Evolutionary conservation across 2,888 invertebrate species (phyloP).

Genomic region (Sussaba pulchella): DNA sequence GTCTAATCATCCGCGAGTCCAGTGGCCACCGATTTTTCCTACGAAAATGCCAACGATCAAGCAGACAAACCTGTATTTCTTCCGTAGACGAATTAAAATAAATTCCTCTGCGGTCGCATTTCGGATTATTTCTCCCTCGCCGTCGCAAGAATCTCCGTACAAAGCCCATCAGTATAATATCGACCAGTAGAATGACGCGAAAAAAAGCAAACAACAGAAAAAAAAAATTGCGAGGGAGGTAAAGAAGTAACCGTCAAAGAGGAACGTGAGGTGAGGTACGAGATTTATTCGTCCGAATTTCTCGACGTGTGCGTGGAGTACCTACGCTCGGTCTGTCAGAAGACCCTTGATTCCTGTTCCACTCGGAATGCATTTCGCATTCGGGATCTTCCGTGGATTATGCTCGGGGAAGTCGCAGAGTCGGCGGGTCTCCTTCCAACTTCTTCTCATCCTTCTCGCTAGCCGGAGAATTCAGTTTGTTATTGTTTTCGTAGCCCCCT

Average conservation of each 20-base stretch:
- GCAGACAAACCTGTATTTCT: conserved; percentile 39
- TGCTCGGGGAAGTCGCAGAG: conserved; percentile 67
- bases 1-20: not conserved
- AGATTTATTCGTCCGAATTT: conserved; percentile 83
- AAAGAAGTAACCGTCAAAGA: conserved; percentile 60
- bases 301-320: conserved; percentile 58
- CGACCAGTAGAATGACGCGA: conserved; percentile 52
- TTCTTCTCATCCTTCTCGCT: conserved; percentile 67
- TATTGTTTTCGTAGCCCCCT: conserved; percentile 74
- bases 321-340: conserved; percentile 35
- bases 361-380: conserved; percentile 82
- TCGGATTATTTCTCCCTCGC: conserved; percentile 37
- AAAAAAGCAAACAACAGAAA: not conserved
- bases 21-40: conserved; percentile 4
- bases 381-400: conserved; percentile 81
- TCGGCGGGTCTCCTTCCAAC: conserved; percentile 44
- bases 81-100: conserved; percentile 52
- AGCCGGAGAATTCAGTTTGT: conserved; percentile 75
- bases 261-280: conserved; percentile 69
- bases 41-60: conserved; percentile 28
- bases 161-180: conserved; percentile 54
- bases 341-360: conserved; percentile 37
- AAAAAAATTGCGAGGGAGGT: conserved; percentile 48
- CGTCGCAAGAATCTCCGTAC: conserved; percentile 21
- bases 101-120: conserved; percentile 56